These are phyloP conservation scores for Oncorhynchus masou DNA, from an alignment of 2,113 vertebrate genomes.

Conservation along the genomic window DNA sequence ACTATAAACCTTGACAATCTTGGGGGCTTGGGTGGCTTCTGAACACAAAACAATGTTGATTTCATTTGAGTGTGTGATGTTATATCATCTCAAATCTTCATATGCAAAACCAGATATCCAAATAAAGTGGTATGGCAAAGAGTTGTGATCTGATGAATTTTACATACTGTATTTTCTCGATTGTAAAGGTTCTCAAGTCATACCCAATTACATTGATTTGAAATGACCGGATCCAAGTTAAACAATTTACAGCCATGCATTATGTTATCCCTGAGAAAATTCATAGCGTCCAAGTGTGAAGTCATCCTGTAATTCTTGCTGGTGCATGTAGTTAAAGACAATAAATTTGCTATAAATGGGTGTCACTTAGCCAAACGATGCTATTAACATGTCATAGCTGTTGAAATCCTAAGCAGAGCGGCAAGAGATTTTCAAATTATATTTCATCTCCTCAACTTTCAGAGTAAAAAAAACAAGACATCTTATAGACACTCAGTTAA, in stretches of 20 bases:
- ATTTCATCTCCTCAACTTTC: neutral
- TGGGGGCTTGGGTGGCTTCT: too few species aligned
- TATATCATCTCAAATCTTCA: too few species aligned
- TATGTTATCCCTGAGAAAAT: neutral
- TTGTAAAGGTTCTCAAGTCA: neutral
- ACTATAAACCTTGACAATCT: too few species aligned
- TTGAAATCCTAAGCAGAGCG: slow-evolving; percentile 7
- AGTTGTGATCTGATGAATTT: too few species aligned
- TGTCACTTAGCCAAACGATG: slow-evolving; percentile 49
- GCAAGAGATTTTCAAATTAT: neutral
- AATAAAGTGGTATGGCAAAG: neutral
- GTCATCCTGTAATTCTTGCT: neutral
- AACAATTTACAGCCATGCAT: neutral
- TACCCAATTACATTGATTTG: neutral
- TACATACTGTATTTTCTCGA: neutral
- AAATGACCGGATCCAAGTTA: neutral
- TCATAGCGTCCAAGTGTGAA: neutral
- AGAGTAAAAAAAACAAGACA: neutral
- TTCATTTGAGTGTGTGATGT: too few species aligned
- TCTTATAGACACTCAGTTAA: neutral
- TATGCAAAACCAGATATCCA: too few species aligned
- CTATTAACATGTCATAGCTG: slow-evolving; percentile 46
- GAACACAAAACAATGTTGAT: too few species aligned
- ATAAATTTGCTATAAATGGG: slow-evolving; percentile 51
- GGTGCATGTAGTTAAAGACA: neutral